phyloP scores from a whole-genome alignment of 2,113 vertebrate genomes.

The Cebus imitator region DNA sequence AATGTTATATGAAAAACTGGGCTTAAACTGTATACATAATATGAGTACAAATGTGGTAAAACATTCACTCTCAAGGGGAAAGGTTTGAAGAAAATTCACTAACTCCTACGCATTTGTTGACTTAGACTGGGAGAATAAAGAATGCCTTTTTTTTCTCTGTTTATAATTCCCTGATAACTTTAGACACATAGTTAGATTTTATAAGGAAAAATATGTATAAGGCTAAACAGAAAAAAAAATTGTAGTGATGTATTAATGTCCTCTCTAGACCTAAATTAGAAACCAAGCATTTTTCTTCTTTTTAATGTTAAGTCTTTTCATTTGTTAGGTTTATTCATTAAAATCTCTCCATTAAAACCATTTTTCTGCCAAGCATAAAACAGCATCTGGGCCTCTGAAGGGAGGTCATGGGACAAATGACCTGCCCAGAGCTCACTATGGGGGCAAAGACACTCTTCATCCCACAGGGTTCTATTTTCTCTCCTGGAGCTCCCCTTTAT shows the following conservation, averaged over 20 bases:
- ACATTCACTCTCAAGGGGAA: neutral
- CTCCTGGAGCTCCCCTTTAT: neutral
- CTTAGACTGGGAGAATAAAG: neutral
- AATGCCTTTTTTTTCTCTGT: neutral
- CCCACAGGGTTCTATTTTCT: neutral
- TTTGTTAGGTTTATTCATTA: neutral
- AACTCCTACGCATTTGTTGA: no score
- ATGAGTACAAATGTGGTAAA: neutral
- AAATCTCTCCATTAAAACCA: neutral
- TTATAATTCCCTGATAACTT: neutral
- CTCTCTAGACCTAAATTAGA: neutral
- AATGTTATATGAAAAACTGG: neutral
- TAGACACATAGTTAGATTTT: neutral
- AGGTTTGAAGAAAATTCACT: neutral
- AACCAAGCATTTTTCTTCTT: neutral
- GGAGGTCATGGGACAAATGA: fast-evolving
- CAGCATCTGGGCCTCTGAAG: neutral
- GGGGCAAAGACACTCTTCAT: fast-evolving
- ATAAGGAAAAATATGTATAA: neutral
- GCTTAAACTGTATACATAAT: neutral
- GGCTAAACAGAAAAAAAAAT: neutral
- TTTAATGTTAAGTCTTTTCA: neutral
- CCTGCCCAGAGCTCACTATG: neutral
- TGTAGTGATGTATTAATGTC: neutral
- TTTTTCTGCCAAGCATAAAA: neutral